These are phyloP conservation scores for Phlogophora meticulosa DNA, from an alignment of 2,888 invertebrate species.

Conservation along the genomic window DNA sequence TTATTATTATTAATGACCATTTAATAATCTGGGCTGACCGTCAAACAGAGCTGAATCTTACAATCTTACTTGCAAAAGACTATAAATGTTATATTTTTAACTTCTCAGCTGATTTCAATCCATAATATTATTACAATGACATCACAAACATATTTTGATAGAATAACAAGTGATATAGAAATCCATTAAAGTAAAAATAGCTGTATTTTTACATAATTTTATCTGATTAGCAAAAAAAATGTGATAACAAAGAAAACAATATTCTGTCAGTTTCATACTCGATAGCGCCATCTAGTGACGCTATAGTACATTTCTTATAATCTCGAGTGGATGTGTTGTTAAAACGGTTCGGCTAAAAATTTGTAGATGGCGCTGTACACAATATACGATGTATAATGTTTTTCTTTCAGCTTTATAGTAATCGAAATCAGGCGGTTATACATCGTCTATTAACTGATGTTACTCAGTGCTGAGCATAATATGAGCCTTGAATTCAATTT, in stretches of 20 bases:
- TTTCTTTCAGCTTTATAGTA: not conserved
- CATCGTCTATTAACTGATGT: not conserved
- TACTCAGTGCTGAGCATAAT: not conserved
- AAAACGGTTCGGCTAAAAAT: not conserved
- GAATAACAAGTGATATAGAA: not conserved
- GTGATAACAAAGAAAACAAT: slow-evolving; percentile 24
- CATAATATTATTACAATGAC: not conserved
- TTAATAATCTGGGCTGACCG: too few species aligned
- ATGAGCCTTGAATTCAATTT: not conserved
- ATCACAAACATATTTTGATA: not conserved
- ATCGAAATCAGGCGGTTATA: not conserved
- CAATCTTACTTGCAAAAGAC: too few species aligned
- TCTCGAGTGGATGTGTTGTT: not conserved
- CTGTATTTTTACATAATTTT: not conserved
- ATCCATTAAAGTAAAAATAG: not conserved
- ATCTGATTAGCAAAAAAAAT: slow-evolving; percentile 22
- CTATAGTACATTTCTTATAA: not conserved
- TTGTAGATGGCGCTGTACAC: slow-evolving; percentile 45
- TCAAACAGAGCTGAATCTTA: too few species aligned
- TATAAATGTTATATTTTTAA: not conserved
- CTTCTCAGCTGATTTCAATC: not conserved
- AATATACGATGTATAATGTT: not conserved
- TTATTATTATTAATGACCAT: too few species aligned
- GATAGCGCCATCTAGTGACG: slow-evolving; percentile 38
- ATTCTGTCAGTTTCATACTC: not conserved